These are phyloP conservation scores for Rousettus madagascariensis DNA, from an alignment of 2,797 vertebrate genomes.

Conservation along the genomic window DNA sequence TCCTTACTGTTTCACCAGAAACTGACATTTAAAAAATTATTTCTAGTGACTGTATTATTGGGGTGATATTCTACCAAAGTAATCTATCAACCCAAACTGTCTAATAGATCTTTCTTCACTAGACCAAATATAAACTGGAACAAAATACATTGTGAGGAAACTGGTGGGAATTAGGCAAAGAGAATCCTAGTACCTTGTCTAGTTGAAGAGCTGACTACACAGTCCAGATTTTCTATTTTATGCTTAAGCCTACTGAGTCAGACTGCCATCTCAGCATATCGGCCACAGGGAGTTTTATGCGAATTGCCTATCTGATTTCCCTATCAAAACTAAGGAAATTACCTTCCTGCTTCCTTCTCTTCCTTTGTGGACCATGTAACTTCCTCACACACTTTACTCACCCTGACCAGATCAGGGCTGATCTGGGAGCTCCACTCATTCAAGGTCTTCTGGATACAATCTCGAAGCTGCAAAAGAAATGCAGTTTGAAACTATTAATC, in stretches of 20 bases:
- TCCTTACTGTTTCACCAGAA: constrained; percentile 13
- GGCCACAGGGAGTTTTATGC: not conserved
- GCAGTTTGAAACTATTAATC: constrained; percentile 54
- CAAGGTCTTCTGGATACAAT: constrained; percentile 95
- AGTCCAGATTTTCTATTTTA: not conserved
- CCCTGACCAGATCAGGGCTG: constrained; percentile 83
- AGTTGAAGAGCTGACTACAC: not conserved
- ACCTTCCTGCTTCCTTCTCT: constrained; percentile 26
- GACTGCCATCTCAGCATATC: not conserved
- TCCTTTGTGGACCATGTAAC: not conserved
- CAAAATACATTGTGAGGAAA: not conserved
- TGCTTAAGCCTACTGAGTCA: not conserved
- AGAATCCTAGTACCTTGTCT: not conserved
- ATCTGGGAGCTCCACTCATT: constrained; percentile 92
- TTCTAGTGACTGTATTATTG: not conserved
- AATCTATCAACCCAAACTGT: constrained; percentile 1
- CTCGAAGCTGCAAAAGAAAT: constrained; percentile 91
- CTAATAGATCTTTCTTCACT: not conserved
- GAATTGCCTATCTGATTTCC: not conserved
- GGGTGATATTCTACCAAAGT: constrained; percentile 7
- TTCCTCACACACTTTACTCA: constrained; percentile 72
- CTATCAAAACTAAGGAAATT: constrained; percentile 11
- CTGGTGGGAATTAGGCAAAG: not conserved
- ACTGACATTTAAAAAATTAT: constrained; percentile 10
- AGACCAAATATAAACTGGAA: constrained; percentile 15